Conservation (phyloP, 2,797 vertebrate genomes). For the Mareca strepera region DNA sequence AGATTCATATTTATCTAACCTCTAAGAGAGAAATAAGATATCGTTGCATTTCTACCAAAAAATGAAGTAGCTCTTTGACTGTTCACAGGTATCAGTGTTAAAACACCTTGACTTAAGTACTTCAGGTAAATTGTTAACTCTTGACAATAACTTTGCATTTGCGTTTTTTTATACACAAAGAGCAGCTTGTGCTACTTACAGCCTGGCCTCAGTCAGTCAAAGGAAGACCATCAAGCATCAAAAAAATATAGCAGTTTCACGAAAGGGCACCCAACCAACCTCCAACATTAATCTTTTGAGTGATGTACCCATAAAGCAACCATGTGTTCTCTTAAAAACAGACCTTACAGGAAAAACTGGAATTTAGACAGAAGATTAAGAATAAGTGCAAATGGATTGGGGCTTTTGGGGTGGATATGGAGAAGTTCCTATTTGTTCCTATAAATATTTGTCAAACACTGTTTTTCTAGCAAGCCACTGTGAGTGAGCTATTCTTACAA, state of each 20-base stretch:
- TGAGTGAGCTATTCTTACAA: background rate
- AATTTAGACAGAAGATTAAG: background rate
- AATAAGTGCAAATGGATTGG: background rate
- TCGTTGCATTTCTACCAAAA: background rate
- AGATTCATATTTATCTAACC: background rate
- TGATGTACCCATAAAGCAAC: background rate
- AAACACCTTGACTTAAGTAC: background rate
- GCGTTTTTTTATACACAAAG: background rate
- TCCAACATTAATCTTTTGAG: fast-evolving
- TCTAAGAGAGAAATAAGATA: background rate
- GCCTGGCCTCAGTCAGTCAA: background rate
- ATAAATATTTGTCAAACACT: background rate
- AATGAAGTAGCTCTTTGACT: background rate
- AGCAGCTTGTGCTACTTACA: background rate
- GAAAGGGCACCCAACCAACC: background rate
- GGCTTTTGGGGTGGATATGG: background rate
- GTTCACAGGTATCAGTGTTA: background rate
- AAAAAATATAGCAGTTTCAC: background rate
- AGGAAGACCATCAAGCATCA: background rate
- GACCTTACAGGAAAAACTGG: background rate
- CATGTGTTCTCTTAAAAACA: background rate
- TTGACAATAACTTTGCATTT: background rate
- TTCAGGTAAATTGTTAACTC: background rate
- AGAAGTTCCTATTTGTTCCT: background rate
- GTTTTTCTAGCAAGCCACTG: background rate